Base-by-base conservation (phyloP, 2,797 vertebrate species). In the Acrossocheilus fasciatus region DNA sequence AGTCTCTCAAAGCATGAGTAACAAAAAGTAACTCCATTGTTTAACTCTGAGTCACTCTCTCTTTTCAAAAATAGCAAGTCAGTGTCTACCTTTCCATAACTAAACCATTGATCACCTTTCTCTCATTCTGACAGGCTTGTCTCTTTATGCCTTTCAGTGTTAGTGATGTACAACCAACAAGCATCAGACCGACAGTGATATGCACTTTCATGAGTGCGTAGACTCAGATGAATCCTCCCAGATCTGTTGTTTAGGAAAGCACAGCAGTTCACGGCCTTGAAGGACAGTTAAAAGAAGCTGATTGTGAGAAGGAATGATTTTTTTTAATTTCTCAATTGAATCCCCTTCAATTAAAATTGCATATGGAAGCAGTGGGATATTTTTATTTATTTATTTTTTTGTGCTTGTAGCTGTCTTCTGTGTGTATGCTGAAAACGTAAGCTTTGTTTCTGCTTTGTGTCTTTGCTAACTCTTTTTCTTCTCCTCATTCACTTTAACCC, bases 391-490 rank as follows among this genome's bases (percentile, higher is more conserved):
- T 30, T 0, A 0, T 57, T 70, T 70, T 17, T 50, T 36, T 66
- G 30, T 39, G 52, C 66, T 79, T 34, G 50, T 77, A 45, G 39
- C 66, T 3, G 8, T 79, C 36, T 78, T 52, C 39, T 69, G 20
- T 78, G 36, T 54, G 82, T 47, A 74, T 10, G 4, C 52, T 30
- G 20, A 76, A 59, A 47, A 45, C 26, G 4, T 23, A 79, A 52
- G 45, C 66, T 62, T 72, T n/a, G n/a, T 39, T 36, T 72, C 78
- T 64, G 43, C 84, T 86, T 39, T 81, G 68, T 80, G 73, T 81
- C 69, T 70, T 77, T 82, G 62, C 80, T 88, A 82, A 88, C 84
- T 73, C 12, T 76, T 69, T 69, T 81, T 74, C 62, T 18, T 77
- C 39, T 77, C 26, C 59, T 52, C 30, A 81, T 72, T 82, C 73